Evolutionary conservation across 2,113 vertebrate species (phyloP), one percentile per base, ranked within the genome.

Genomic region (Chaetodon auriga): DNA sequence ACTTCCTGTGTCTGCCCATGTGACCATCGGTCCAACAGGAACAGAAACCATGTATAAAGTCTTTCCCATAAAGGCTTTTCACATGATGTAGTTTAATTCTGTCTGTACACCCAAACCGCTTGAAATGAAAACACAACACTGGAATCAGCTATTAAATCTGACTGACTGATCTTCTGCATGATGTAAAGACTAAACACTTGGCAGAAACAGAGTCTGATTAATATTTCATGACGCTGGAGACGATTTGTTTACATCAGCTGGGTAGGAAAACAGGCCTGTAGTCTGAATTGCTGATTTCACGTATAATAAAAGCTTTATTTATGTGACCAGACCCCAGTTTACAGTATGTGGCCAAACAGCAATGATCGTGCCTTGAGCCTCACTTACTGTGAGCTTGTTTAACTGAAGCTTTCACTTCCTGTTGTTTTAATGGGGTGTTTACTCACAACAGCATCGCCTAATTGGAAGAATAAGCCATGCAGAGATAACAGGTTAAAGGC

Each of bases 1-100:
- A 80, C 86, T 92, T 91, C 91, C 89, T 93, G 87, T 66, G 10
- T 15, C 8, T 2, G 19, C 41, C 15, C 72, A 69, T 54, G 69
- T 88, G 80, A 78, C 73, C 48, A 74, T 80, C 70, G 19, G 45
- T 16, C 21, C 23, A 65, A 76, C 58, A 75, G 76, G 85, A 89
- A 90, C 72, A 49, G 61, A 89, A 87, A 88, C 60, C 23, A 30
- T 7, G 2, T 2, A 38, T 19, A 0, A 3, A 46, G 7, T 51
- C 35, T 3, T 60, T 36, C 41, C 8, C 7, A n/a, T 2, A 18
- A 51, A 38, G 8, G 18, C 25, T 16, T 15, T 19, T 25, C 18
- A 23, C 18, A 2, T 7, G 0, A 16, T 25, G 41, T 25, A 14
- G 2, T 30, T 30, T 30, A 12, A 43, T 43, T 6, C 41, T 43